Evolutionary conservation across 1,140 invertebrate genomes (phyloP), one percentile per base, ranked within the genome.

Genomic region (Formica exsecta): DNA sequence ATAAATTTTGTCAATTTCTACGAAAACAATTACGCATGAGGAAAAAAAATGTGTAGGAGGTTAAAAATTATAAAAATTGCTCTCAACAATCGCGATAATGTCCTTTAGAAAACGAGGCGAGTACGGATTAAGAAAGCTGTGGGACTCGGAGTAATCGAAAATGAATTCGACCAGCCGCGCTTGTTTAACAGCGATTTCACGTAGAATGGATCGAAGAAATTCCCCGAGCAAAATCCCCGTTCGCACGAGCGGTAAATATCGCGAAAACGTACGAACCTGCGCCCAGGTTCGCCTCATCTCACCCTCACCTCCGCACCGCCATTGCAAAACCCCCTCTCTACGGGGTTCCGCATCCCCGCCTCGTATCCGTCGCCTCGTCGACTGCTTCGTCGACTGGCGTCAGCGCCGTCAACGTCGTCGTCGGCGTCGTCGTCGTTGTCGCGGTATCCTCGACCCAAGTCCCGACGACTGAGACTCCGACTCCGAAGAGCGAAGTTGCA

Each of bases 221-320:
- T 25, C n/a, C 29, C 13, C 41, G 61, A 83, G 79, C 48, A 1
- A 51, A 51, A 51, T 19, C 4, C 5, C 4, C 4, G 29, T 83
- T 83, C 38, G 29, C 22, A 57, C 64, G 77, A 70, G 65, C 54
- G 25, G 38, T 74, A 83, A 83, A 74, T 83, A 83, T 83, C 38
- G 54, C 54, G 66, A 38, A 86, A 54, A 62, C 51, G 77, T 64
- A 70, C 75, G 84, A 91, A 90, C 89, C 89, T 91, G 89, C 89
- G 89, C 89, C 70, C 64, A 86, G 84, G 74, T 87, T 89, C 65
- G 38, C 73, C 57, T 74, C 32, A 25, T 44, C 62, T 70, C 66
- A 59, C 41, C 85, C 83, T 65, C 79, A 32, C 76, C 85, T 73
- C 76, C 84, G 38, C 85, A 77, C 66, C 79, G 79, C 79, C 79